These are phyloP conservation scores for Cladopsammia gracilis DNA, from an alignment of 64 coral and sea anemone species.

Conservation along the genomic window DNA sequence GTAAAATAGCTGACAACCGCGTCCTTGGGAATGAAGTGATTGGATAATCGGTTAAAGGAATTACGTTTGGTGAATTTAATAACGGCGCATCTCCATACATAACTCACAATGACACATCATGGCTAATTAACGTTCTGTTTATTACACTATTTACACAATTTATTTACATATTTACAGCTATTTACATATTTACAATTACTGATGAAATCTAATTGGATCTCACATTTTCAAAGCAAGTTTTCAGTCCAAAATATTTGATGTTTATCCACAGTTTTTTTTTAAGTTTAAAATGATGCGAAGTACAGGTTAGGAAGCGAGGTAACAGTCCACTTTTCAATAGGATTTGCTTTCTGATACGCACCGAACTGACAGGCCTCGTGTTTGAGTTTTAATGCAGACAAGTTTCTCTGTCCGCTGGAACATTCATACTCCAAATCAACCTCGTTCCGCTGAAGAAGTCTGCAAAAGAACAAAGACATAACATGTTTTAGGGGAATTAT, in stretches of 20 bases:
- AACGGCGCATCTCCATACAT: not conserved
- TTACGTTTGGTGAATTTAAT: too few species aligned
- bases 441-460: constrained; percentile 21
- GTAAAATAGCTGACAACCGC: not conserved
- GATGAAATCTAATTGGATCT: not conserved
- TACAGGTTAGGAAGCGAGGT: constrained; percentile 23
- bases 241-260: not conserved
- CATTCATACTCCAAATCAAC: not conserved
- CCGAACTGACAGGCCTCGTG: constrained; percentile 20
- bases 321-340: constrained; percentile 10
- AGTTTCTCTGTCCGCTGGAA: not conserved
- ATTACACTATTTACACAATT: not conserved
- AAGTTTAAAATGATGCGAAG: not conserved
- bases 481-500: not conserved
- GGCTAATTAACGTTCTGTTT: not conserved
- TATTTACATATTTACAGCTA: not conserved
- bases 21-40: too few species aligned
- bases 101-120: not conserved
- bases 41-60: too few species aligned
- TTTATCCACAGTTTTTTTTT: too few species aligned
- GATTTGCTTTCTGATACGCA: constrained; percentile 1
- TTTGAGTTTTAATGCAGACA: constrained; percentile 23
- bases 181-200: not conserved
- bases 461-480: not conserved
- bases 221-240: not conserved